A percentile compares a stretch with the other conserved stretches of the same genome.
Conservation (phyloP, 2,888 invertebrate genomes). For the Xestia rhomboidea region DNA sequence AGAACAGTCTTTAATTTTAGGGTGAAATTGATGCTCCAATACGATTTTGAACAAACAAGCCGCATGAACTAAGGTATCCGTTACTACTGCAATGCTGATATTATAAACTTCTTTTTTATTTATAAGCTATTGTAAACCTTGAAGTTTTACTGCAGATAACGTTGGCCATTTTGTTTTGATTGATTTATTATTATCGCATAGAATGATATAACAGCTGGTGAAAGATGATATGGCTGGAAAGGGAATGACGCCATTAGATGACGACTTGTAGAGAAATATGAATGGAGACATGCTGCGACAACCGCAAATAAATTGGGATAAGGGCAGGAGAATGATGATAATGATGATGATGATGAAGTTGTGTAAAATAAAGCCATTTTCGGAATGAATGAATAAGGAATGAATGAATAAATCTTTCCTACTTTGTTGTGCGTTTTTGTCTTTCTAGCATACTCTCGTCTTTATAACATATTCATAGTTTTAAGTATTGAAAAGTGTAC, state of each 20-base stretch:
- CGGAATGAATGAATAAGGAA: too few relatives aligned
- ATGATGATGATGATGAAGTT: neutral
- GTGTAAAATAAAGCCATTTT: too few relatives aligned
- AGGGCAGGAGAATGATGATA: neutral
- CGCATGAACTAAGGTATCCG: neutral
- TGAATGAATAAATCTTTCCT: neutral
- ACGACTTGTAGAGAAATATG: neutral
- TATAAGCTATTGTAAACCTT: constrained; percentile 15
- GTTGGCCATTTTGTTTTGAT: constrained; percentile 12
- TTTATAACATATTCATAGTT: neutral
- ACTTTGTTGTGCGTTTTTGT: neutral
- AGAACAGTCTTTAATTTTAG: neutral
- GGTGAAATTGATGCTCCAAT: neutral
- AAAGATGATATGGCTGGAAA: neutral
- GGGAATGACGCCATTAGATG: neutral
- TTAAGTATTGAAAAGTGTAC: neutral
- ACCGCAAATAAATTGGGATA: neutral
- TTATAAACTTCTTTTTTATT: constrained; percentile 19
- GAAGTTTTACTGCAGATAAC: constrained; percentile 12
- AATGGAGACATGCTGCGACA: neutral
- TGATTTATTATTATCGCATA: neutral
- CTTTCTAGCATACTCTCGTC: neutral
- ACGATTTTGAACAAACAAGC: neutral
- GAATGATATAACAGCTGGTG: constrained; percentile 14
- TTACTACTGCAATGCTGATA: constrained; percentile 23